Base-by-base conservation (phyloP, 92 coral and sea anemone genomes). In the Umimayanthus chanpuru region DNA sequence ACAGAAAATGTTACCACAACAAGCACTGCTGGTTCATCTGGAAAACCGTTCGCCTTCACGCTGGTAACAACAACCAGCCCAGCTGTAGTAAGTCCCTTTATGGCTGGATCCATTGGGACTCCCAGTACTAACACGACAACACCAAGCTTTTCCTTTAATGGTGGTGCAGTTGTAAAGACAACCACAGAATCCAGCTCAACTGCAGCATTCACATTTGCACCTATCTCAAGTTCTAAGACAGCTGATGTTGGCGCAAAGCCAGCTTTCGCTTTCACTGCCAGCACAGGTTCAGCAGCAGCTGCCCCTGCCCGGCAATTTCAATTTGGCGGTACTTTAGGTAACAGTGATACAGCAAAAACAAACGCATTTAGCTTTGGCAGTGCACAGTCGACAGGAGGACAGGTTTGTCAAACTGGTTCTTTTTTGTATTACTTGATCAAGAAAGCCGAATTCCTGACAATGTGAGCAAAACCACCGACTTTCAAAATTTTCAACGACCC, bases 371-470 rank as follows among this genome's bases (percentile, higher is more conserved):
- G 28, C 67, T 83, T 83, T 70, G 64, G 87, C 15, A 77, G 21
- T 1, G 41, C 87, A 83, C 87, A 83, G 26, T 11, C 87, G 14
- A 25, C 78, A 15, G 87, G 87, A 28, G 4, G 77, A 83, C 78
- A 83, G 87, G 87, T 83, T 70, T 40, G 87, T 66, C 56, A 21
- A n/a, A 30, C 26, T 76, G 0, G 55, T 73, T 20, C 23, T 4
- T 9, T 3, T 73, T 73, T 73, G 41, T 21, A 16, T 29, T 39
- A 12, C 7, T 28, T 12, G 23, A 30, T 15, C 56, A 50, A 50
- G 56, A 50, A 50, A 50, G 18, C 16, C 56, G 0, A 10, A 10
- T 2, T 50, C 58, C 58, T 53, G 58, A 53, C 58, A 53, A 2
- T 53, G 58, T 53, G 58, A 53, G 18, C 20, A 53, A 53, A 32